Evolutionary conservation across 2,797 vertebrate genomes (phyloP).

Genomic region (Bradypus variegatus): DNA sequence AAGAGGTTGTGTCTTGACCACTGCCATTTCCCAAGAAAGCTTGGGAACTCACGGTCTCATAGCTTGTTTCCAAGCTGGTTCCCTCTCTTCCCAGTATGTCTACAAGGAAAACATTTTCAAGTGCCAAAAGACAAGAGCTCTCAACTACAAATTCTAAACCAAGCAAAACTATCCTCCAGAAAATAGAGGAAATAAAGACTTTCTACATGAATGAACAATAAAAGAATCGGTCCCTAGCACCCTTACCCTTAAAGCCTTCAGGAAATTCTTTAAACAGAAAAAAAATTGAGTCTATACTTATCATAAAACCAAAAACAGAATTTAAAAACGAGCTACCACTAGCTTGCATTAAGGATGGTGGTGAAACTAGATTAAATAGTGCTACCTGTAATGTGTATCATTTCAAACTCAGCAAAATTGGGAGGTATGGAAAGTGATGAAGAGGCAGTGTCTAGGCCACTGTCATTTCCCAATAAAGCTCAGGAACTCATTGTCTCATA

Average conservation of each 20-base stretch:
- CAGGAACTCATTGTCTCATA: neutral
- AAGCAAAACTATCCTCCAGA: neutral
- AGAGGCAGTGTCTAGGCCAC: constrained; percentile 47
- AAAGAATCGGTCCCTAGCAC: no score
- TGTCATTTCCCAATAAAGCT: constrained; percentile 17
- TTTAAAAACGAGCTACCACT: neutral
- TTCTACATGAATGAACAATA: neutral
- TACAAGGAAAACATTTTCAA: no score
- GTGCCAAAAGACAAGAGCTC: no score
- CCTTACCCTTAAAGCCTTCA: no score
- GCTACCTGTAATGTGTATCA: neutral
- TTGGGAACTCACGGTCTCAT: neutral
- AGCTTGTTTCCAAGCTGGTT: constrained; percentile 32
- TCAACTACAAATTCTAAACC: neutral
- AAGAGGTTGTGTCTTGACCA: constrained; percentile 55
- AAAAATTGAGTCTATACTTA: neutral
- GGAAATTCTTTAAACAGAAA: no score
- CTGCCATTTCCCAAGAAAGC: constrained; percentile 17
- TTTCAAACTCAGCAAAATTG: constrained; percentile 37
- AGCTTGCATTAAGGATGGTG: neutral
- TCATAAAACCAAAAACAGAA: neutral
- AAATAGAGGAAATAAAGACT: neutral
- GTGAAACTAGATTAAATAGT: neutral
- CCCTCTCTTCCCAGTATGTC: constrained; percentile 13
- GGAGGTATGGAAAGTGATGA: neutral